Conservation (phyloP, 2,888 invertebrate genomes). For the Apodemia hepburni region DNA sequence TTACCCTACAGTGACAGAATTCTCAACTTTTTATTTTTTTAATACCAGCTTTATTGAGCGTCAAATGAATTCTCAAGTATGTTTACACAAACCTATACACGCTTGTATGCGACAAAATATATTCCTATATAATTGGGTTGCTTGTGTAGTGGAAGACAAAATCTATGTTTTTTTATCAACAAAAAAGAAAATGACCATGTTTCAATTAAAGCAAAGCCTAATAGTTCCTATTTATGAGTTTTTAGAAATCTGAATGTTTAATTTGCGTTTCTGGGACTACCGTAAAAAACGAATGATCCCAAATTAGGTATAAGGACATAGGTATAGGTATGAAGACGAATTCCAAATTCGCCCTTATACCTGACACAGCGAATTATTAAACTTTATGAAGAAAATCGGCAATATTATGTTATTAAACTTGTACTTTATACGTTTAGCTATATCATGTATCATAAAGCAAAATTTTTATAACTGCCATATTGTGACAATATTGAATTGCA, state of each 20-base stretch:
- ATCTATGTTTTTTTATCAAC: neutral
- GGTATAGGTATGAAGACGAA: too few species aligned
- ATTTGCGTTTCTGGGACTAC: too few species aligned
- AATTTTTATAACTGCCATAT: neutral
- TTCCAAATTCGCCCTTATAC: too few species aligned
- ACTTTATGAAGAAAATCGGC: too few species aligned
- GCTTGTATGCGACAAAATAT: neutral
- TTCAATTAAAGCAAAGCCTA: neutral
- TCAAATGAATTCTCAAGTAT: slow-evolving; percentile 22
- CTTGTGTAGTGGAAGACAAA: slow-evolving; percentile 6
- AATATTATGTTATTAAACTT: too few species aligned
- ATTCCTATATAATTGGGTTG: neutral
- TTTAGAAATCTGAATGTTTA: too few species aligned
- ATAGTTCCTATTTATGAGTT: too few species aligned
- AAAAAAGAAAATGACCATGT: neutral
- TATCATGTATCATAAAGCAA: too few species aligned
- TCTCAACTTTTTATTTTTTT: slow-evolving; percentile 32
- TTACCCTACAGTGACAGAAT: slow-evolving; percentile 32
- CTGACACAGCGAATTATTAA: too few species aligned
- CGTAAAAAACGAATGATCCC: too few species aligned
- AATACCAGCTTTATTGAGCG: slow-evolving; percentile 43
- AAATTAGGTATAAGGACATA: too few species aligned
- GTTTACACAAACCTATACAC: slow-evolving; percentile 1
- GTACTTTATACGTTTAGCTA: too few species aligned
- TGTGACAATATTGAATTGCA: neutral